Base-by-base conservation (phyloP, 2,113 vertebrate genomes). In the Takifugu bimaculatus region DNA sequence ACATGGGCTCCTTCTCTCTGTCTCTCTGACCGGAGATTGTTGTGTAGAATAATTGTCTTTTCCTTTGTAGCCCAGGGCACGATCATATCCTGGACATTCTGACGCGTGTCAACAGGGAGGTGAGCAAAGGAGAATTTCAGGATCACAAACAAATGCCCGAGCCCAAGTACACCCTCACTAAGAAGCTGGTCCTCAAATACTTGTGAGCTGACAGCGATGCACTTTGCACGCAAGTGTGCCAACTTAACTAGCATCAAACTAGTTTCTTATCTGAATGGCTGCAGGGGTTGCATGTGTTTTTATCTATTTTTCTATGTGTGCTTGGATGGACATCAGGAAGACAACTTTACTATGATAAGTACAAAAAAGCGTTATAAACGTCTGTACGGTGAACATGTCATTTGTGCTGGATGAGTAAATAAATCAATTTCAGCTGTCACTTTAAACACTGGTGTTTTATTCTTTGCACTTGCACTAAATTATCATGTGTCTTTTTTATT, bases 151-250 rank as follows among this genome's bases (percentile, higher is more conserved):
- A 95, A 79, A 96, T 97, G 93, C 94, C 95, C 0, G 80, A 94
- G 68, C 93, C 93, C 2, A 92, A 88, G 20, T 92, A 93, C 78
- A 95, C 93, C 0, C 70, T 97, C 50, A 91, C 86, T 35, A 95
- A 92, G 83, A 94, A 85, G 52, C 90, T 97, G 0, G 62, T 92
- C 69, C 88, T 96, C 61, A 81, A 51, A 15, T 72, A 1, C 58
- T 26, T 78, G 5, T 76, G 60, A 77, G 49, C 54, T 1, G 50
- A 60, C 48, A 0, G 15, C 0, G n/a, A 57, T 39, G 7, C 35
- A 39, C 9, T 39, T 39, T 39, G 35, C 35, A 35, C 32, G 32
- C 5, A 7, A 35, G 35, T 1, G 44, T 45, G 44, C 44, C 44
- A 45, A 45, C 13, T 14, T 45, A 39, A 39, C 35, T 10, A 2